Base-by-base conservation (phyloP, 2,888 invertebrate species). In the Eupithecia exiguata region DNA sequence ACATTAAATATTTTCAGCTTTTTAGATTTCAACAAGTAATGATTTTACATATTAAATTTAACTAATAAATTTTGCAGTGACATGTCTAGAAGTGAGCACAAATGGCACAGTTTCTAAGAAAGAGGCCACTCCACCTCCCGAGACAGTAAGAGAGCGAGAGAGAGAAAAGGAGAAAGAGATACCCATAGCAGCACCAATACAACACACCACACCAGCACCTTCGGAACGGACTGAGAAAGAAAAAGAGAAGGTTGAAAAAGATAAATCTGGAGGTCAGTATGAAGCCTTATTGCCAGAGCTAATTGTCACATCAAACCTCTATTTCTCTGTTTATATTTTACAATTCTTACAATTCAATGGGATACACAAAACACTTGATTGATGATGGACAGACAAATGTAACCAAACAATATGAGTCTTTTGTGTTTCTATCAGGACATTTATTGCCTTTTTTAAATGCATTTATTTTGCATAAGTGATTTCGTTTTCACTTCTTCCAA, bases 1-100 rank as follows among this genome's bases (percentile, higher is more conserved):
- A 10, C 3, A 53, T 21, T 5, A 16, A 16, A 2, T 49, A n/a
- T 49, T 1, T 9, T 9, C 9, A n/a, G 49, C 9, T 5, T n/a
- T 53, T 53, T 53, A 53, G 10, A 21, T 53, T 3, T 53, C 10
- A 46, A 46, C 18, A n/a, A 46, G 16, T 18, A 46, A 18, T 18
- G 1, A n/a, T 18, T n/a, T 46, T n/a, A 7, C 46, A n/a, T n/a
- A 43, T n/a, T 46, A 7, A 46, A 46, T 7, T 46, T 10, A 53
- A 10, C 16, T 38, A 65, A n/a, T n/a, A 38, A 38, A 65, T 65
- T 66, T 40, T 66, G 4, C 85, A 95, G 95, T 92, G 66, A 91
- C 93, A 68, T 94, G 94, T 79, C 84, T 94, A 61, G 94, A 95
- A 71, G 91, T 93, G 3, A 94, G 89, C 76, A 93, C 94, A 78